A percentile compares a stretch with the other conserved stretches of the same genome.
Conservation (phyloP, 2,797 vertebrate species). For the Benthosema pterotum region DNA sequence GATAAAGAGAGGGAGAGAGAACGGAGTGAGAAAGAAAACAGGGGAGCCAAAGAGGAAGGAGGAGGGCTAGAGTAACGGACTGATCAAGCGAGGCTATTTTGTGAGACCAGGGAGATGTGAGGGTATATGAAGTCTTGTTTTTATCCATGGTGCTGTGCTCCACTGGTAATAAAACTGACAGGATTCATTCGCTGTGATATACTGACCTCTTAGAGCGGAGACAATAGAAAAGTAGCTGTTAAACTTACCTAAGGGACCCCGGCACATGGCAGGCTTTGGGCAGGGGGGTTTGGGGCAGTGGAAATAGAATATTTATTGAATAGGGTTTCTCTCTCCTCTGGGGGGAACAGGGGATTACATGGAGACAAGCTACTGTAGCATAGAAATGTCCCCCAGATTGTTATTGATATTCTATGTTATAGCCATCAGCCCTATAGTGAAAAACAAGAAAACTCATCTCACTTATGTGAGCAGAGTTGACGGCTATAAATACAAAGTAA, state of each 20-base stretch:
- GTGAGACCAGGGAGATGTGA: slow-evolving; percentile 76
- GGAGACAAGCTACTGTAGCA: slow-evolving; percentile 53
- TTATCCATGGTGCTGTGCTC: slow-evolving; percentile 81
- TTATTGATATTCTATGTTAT: slow-evolving; percentile 50
- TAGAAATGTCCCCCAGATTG: slow-evolving; percentile 48
- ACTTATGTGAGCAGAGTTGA: slow-evolving; percentile 4
- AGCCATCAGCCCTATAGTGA: slow-evolving; percentile 13
- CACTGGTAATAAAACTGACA: slow-evolving; percentile 87
- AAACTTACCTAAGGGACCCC: slow-evolving; percentile 84
- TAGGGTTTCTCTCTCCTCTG: slow-evolving; percentile 66
- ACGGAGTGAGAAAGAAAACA: slow-evolving; percentile 21
- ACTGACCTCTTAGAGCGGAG: slow-evolving; percentile 85
- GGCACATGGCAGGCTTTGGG: slow-evolving; percentile 54
- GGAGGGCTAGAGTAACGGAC: slow-evolving; percentile 74
- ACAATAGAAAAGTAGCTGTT: slow-evolving; percentile 87
- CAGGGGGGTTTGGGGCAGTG: slow-evolving; percentile 45
- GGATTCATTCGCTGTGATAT: slow-evolving; percentile 86
- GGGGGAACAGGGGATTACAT: slow-evolving; percentile 68
- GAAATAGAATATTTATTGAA: slow-evolving; percentile 83
- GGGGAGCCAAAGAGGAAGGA: slow-evolving; percentile 33
- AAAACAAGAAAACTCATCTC: slow-evolving; percentile 4
- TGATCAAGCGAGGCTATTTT: slow-evolving; percentile 84
- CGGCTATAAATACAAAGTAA: slow-evolving; percentile 16
- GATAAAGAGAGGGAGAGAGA: slow-evolving; percentile 40
- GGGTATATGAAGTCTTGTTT: slow-evolving; percentile 83